Base-by-base conservation (phyloP, 2,113 vertebrate genomes). In the Lagopus leucura region DNA sequence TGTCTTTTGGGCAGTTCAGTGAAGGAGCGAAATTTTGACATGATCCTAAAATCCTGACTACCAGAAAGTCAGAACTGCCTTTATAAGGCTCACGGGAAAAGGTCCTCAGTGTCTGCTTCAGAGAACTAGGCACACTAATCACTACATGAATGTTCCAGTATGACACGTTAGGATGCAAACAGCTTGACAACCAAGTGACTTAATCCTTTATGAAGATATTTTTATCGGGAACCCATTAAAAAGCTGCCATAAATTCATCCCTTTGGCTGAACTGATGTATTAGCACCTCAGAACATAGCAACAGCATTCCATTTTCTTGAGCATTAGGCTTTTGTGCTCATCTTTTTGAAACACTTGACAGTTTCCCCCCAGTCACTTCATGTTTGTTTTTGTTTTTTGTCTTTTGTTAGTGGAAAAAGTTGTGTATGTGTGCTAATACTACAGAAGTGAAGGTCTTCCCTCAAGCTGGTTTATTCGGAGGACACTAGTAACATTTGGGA, bases 401-500 rank as follows among this genome's bases (percentile, higher is more conserved):
- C 14, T 30, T 27, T 6, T 40, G 50, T n/a, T 40, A 0, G 0
- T 8, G 2, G 28, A 1, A 4, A 47, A 20, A 8, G 63, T 91
- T 94, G 70, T 80, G 54, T 80, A 60, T 77, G 54, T 80, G 30
- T 58, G 43, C 32, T 88, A 66, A n/a, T 50, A 60, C 42, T 55
- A 40, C n/a, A 71, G 42, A 7, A 36, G 73, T n/a, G 34, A 88
- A 86, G 54, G 24, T 86, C 63, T 86, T 81, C 61, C 86, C 86
- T 89, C 18, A 36, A 88, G 74, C 73, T 87, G 21, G 7, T 87
- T 90, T 86, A 84, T 89, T 93, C 88, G 75, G 28, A 65, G 86
- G 77, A 40, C 58, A 81, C 89, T n/a, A 58, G 91, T 92, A 96
- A 84, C 83, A 79, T 87, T 96, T 95, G 81, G 63, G 61, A 90